Evolutionary conservation across 2,113 vertebrate species (phyloP).

Genomic region (Eulemur rufifrons): DNA sequence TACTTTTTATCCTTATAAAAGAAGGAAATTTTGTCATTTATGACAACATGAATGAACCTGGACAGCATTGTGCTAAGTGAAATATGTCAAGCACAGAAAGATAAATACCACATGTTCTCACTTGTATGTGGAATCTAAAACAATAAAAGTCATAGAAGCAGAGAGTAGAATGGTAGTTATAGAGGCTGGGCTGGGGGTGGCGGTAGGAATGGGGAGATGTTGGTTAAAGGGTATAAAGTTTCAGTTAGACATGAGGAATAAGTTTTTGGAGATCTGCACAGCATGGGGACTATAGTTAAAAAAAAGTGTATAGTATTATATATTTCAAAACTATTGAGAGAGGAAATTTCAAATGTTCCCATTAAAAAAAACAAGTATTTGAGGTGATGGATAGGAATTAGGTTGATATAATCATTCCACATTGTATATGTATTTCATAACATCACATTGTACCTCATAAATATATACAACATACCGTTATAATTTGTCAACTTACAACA

Average conservation of each 20-base stretch:
- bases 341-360: background rate
- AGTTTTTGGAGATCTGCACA: background rate
- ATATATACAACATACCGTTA: background rate
- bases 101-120: background rate
- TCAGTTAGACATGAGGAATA: background rate
- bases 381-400: background rate
- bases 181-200: background rate
- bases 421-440: background rate
- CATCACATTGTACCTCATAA: background rate
- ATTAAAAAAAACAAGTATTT: background rate
- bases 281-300: background rate
- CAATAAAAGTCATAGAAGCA: background rate
- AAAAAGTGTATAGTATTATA: no score
- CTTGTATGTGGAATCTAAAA: no score
- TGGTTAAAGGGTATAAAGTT: background rate
- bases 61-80: background rate
- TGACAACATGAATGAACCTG: background rate
- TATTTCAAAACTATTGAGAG: background rate
- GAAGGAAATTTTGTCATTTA: background rate
- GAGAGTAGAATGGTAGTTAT: background rate
- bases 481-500: background rate
- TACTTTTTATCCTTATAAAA: background rate
- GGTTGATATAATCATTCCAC: background rate
- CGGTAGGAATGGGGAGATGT: background rate
- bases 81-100: background rate